phyloP scores from a whole-genome alignment of 37 sponge, comb jelly and placozoan genomes.

The Oopsacas minuta region DNA sequence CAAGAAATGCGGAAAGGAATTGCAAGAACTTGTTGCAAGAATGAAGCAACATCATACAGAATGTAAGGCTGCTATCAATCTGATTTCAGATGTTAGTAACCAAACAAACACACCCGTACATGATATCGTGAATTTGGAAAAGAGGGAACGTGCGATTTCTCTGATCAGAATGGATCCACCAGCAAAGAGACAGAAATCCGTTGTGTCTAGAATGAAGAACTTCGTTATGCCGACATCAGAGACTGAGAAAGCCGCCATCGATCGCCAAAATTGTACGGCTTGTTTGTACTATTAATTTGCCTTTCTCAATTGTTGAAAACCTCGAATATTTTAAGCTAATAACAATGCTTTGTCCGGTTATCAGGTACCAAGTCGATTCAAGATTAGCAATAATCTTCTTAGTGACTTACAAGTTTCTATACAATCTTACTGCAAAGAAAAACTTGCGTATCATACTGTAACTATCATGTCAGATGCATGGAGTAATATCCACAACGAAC shows the following conservation, averaged over 20 bases:
- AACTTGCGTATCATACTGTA: background rate
- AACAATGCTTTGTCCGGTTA: no score
- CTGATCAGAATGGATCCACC: conserved; percentile 15
- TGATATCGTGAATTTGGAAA: conserved; percentile 15
- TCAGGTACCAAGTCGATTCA: no score
- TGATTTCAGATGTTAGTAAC: conserved; percentile 11
- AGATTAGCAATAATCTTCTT: background rate
- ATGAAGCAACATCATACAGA: conserved; percentile 19
- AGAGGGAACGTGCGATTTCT: conserved; percentile 15
- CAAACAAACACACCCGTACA: background rate
- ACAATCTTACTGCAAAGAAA: background rate
- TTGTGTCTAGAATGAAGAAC: conserved; percentile 17
- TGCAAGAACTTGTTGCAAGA: conserved; percentile 5
- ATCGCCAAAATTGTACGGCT: background rate
- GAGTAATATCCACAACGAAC: background rate
- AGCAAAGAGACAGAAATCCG: conserved; percentile 10
- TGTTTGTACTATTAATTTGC: conserved; percentile 15
- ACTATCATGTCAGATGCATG: background rate
- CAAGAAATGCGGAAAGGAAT: conserved; percentile 13
- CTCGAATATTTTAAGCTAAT: no score
- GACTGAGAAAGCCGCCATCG: conserved; percentile 19
- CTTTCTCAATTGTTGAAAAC: no score
- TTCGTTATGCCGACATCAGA: conserved; percentile 17
- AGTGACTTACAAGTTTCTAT: background rate
- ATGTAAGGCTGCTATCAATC: conserved; percentile 10